Conservation (phyloP, 1,140 invertebrate genomes). For the Mizuhopecten yessoensis region DNA sequence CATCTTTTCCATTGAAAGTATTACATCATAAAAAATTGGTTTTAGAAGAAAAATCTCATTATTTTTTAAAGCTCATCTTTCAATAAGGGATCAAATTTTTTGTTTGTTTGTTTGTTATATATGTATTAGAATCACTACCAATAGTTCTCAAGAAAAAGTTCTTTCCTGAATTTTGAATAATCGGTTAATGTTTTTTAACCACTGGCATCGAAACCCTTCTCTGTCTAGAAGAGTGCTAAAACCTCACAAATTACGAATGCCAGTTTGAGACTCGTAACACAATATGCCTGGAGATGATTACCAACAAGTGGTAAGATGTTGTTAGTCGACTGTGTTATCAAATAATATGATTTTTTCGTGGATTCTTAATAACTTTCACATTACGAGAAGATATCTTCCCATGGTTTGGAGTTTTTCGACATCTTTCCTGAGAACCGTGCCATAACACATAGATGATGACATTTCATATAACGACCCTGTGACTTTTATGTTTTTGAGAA, state of each 20-base stretch:
- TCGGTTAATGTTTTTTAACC: background rate
- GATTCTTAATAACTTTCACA: background rate
- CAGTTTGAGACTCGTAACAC: background rate
- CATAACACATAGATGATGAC: background rate
- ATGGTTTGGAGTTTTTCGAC: background rate
- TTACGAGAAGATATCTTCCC: slow-evolving; percentile 13
- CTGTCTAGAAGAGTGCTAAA: background rate
- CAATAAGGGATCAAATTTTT: no score
- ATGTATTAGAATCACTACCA: background rate
- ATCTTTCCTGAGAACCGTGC: background rate
- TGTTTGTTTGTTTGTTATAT: no score
- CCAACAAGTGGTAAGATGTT: background rate
- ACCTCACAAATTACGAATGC: background rate
- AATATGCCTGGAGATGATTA: background rate
- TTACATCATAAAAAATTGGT: no score
- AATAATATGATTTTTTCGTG: background rate
- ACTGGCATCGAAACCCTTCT: background rate
- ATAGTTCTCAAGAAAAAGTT: slow-evolving; percentile 1
- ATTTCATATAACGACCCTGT: background rate
- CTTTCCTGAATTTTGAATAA: background rate
- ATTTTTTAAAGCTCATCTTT: no score
- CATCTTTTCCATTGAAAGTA: no score
- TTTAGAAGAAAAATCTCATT: no score
- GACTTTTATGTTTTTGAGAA: slow-evolving; percentile 27
- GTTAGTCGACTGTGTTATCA: slow-evolving; percentile 8